Base-by-base conservation (phyloP, 2,797 vertebrate genomes). In the Xyrichtys novacula region DNA sequence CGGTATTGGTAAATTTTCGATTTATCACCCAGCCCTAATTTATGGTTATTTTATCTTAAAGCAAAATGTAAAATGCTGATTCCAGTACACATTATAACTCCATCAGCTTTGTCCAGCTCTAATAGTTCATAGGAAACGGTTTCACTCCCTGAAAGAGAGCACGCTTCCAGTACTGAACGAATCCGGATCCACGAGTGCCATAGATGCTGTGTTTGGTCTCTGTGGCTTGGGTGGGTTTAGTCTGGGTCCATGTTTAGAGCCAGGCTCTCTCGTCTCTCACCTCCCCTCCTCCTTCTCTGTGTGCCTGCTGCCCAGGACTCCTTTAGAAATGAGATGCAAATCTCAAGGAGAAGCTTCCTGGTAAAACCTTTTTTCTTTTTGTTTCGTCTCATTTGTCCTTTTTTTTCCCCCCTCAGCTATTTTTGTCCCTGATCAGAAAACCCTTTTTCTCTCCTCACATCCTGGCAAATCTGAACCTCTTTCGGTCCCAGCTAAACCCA, bases 261-360 rank as follows among this genome's bases (percentile, higher is more conserved):
- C 69, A 31, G 68, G 36, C 65, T 59, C 59, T 71, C 38, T 81
- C 44, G 66, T 60, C 66, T 73, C 72, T 83, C 81, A 75, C 40
- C 53, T 60, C 62, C 68, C 61, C 71, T 69, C 76, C 74, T 74
- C 75, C 61, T 73, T 68, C 59, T 76, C 65, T 84, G 74, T 86
- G 69, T 68, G 70, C 81, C 71, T 73, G 72, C 86, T 81, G 73
- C 81, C 60, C 62, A 88, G 85, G 87, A 86, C 78, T 90, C 86
- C 85, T 90, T 89, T 88, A 88, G 79, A 91, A 86, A 86, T 88
- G 65, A 90, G 84, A 88, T 91, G 74, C 75, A 80, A 76, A 89
- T 88, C 79, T 90, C 77, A 85, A 87, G 83, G 79, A 89, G 78
- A 84, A 80, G 65, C 78, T 74, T 86, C 80, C 88, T 88, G 81